Evolutionary conservation across 2,797 vertebrate genomes (phyloP).

Genomic region (Tamandua tetradactyla): DNA sequence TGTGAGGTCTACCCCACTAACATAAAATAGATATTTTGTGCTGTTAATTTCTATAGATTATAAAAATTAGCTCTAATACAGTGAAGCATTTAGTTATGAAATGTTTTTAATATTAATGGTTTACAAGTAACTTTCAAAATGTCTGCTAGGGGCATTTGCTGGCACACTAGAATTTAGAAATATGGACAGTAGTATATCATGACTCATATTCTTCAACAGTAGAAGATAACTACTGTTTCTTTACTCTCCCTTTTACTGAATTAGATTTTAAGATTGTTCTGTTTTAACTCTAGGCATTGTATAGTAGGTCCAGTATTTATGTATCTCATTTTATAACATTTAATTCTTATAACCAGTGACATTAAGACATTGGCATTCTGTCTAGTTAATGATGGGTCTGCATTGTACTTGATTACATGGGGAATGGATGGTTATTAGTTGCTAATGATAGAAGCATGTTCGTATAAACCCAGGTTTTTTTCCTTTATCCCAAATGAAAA

Average conservation of each 20-base stretch:
- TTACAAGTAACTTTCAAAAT: neutral
- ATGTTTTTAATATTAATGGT: neutral
- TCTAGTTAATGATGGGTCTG: conserved; percentile 4
- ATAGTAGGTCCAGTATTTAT: conserved; percentile 13
- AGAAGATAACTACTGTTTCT: conserved; percentile 8
- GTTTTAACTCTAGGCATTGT: neutral
- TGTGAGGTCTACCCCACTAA: neutral
- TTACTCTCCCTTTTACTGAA: conserved; percentile 11
- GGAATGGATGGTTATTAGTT: conserved; percentile 43
- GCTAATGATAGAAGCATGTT: conserved; percentile 31
- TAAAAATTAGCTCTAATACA: neutral
- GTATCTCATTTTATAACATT: conserved; percentile 45
- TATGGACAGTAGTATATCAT: neutral
- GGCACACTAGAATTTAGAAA: conserved; percentile 33
- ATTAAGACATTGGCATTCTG: conserved; percentile 44
- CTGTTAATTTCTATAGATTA: neutral
- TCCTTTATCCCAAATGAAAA: neutral
- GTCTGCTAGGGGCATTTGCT: neutral
- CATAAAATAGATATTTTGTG: neutral
- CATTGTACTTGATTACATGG: neutral
- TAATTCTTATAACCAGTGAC: conserved; percentile 40
- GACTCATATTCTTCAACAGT: neutral
- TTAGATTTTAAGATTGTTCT: conserved; percentile 28
- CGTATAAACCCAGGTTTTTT: neutral
- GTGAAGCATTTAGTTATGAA: neutral